Evolutionary conservation across 2,888 invertebrate species (phyloP).

Genomic region (Cryptosula pallasiana): DNA sequence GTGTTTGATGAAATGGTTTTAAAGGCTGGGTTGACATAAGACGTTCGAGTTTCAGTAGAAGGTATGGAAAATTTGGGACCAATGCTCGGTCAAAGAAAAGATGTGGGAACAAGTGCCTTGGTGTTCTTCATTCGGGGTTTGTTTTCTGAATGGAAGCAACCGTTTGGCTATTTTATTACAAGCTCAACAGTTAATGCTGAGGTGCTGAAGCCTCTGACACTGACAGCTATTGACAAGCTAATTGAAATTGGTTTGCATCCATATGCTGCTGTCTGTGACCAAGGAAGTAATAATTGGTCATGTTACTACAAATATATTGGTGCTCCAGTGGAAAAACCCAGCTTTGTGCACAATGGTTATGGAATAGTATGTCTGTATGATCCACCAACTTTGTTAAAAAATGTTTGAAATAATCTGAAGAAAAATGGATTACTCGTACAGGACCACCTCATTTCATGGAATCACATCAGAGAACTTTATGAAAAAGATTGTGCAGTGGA

Average conservation of each 20-base stretch:
- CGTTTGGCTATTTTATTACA: not conserved
- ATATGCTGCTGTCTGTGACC: conserved; percentile 26
- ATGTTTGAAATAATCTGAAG: conserved; percentile 25
- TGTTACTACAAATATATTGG: conserved; percentile 16
- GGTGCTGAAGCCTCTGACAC: not conserved
- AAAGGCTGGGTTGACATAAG: not conserved
- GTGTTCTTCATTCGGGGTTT: not conserved
- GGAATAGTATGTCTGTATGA: conserved; percentile 26
- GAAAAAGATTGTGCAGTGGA: not conserved
- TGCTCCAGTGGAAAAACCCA: conserved; percentile 24
- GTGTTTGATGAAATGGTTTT: not conserved
- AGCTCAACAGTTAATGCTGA: not conserved
- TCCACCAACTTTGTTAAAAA: conserved; percentile 27
- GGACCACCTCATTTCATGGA: conserved; percentile 19
- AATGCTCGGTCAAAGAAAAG: not conserved
- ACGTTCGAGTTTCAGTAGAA: not conserved
- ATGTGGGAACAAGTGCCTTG: not conserved
- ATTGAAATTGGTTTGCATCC: conserved; percentile 1
- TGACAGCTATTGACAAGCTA: not conserved
- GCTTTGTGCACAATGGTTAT: conserved; percentile 15
- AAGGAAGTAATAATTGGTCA: conserved; percentile 26
- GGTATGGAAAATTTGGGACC: not conserved
- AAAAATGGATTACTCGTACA: conserved; percentile 22
- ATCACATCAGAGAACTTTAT: conserved; percentile 21
- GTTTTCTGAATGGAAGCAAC: not conserved